Base-by-base conservation (phyloP, 2,797 vertebrate genomes). In the Coluber constrictor region DNA sequence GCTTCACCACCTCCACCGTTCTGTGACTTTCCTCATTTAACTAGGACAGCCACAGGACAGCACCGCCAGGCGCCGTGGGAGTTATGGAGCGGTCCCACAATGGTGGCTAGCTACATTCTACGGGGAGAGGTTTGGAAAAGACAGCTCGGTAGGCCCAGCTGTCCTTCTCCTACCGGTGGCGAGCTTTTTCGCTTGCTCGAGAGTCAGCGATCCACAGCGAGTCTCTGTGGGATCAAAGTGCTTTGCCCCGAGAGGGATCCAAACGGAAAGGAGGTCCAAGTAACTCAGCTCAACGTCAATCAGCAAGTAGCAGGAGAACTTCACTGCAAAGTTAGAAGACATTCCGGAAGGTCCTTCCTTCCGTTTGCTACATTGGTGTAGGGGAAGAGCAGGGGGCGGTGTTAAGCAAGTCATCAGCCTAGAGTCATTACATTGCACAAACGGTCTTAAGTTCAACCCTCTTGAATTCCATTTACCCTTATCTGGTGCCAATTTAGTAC, bases 11-110 rank as follows among this genome's bases (percentile, higher is more conserved):
- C 90, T 94, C 95, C n/a, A 90, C 89, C 94, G 91, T 94, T 92
- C 95, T 92, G 87, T 89, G 92, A 92, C 93, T 93, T 96, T 90
- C 93, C 94, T 92, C 91, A 59, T 92, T 96, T 90, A 95, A 88
- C 94, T 25, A 88, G 95, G 93, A 93, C 90, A 89, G 86, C 43
- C 88, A 29, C 66, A 87, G 95, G 94, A 93, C 89, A 87, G 88
- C 43, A 88, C 32, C 59, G 1, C 89, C 20, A 25, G 92, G 89
- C 92, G 43, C 89, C 93, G 0, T 23, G 13, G 96, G 95, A 94
- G 61, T 92, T 9, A 87, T 0, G 11, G 93, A 94, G 37, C 27
- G 74, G 94, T 89, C 90, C 89, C 63, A 74, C 59, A 9, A 4
- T 93, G 51, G 18, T 3, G 51, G 16, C 93, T 43, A 43, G 9